Conservation (phyloP, 2,797 vertebrate genomes). For the Centroberyx gerrardi region DNA sequence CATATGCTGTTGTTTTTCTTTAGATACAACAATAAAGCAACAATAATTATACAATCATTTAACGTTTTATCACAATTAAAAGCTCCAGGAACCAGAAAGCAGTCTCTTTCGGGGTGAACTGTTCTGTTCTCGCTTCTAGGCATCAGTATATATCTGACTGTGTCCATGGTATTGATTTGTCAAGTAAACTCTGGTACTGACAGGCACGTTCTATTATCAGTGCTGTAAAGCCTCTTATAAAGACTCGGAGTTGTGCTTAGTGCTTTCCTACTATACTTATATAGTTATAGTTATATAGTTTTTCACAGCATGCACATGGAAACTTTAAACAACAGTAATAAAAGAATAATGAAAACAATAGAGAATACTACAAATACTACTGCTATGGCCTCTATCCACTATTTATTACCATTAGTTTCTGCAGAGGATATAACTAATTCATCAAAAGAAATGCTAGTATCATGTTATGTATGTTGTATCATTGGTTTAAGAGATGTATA, state of each 20-base stretch:
- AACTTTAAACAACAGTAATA: constrained; percentile 1
- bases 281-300: background rate
- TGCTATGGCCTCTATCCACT: background rate
- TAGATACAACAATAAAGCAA: constrained; percentile 2
- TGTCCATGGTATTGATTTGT: constrained; percentile 61
- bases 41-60: background rate
- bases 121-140: constrained; percentile 36
- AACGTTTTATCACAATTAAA: constrained; percentile 11
- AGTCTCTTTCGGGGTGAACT: constrained; percentile 25
- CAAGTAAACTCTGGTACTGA: constrained; percentile 58
- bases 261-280: background rate
- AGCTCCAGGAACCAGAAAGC: constrained; percentile 17
- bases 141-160: constrained; percentile 53
- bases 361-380: background rate
- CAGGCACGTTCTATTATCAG: constrained; percentile 45
- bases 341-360: background rate
- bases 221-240: constrained; percentile 50
- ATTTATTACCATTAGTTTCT: constrained; percentile 13
- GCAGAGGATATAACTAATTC: constrained; percentile 27
- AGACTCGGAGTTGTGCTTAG: constrained; percentile 19
- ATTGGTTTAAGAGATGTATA: constrained; percentile 54
- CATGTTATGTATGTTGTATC: constrained; percentile 56
- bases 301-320: constrained; percentile 6
- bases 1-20: constrained; percentile 4
- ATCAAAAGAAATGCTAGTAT: constrained; percentile 53